A percentile compares a stretch with the other conserved stretches of the same genome.
Evolutionary conservation across 2,888 invertebrate species (phyloP).

Genomic region (Flexamia atlantica): DNA sequence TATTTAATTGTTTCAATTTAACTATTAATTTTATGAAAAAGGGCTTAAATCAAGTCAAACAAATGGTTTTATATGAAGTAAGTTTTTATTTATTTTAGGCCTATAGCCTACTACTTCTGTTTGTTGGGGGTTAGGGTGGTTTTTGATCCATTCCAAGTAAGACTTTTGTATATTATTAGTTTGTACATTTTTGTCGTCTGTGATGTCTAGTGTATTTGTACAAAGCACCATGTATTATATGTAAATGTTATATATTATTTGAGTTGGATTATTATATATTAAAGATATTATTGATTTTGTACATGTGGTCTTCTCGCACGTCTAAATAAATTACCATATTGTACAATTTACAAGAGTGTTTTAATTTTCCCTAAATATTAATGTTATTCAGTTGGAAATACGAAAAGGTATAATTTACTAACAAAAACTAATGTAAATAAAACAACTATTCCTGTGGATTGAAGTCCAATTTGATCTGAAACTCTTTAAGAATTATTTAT

Average conservation of each 20-base stretch:
- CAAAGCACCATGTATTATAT: slow-evolving; percentile 63
- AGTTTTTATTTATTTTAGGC: too few species aligned
- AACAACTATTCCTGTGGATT: too few species aligned
- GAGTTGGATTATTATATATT: slow-evolving; percentile 58
- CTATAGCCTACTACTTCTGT: neutral
- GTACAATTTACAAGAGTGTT: slow-evolving; percentile 13
- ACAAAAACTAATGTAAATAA: too few species aligned
- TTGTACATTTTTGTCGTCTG: slow-evolving; percentile 51
- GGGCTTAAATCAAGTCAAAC: too few species aligned
- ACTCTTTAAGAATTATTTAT: too few species aligned
- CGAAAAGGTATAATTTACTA: too few species aligned
- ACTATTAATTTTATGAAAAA: too few species aligned
- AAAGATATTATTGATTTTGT: slow-evolving; percentile 54
- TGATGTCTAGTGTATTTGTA: slow-evolving; percentile 62
- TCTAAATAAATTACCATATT: slow-evolving; percentile 54
- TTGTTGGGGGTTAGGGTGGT: slow-evolving; percentile 20
- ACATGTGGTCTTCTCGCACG: slow-evolving; percentile 54
- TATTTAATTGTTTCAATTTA: slow-evolving; percentile 1
- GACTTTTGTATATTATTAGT: slow-evolving; percentile 49
- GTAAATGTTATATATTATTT: slow-evolving; percentile 64
- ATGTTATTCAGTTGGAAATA: too few species aligned
- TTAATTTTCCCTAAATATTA: neutral
- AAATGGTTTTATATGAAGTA: too few species aligned
- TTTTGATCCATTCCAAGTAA: slow-evolving; percentile 53
- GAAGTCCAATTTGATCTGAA: too few species aligned